A percentile compares a stretch with the other conserved stretches of the same genome.
phyloP scores from a whole-genome alignment of 2,113 vertebrate genomes.

The Sapajus apella region DNA sequence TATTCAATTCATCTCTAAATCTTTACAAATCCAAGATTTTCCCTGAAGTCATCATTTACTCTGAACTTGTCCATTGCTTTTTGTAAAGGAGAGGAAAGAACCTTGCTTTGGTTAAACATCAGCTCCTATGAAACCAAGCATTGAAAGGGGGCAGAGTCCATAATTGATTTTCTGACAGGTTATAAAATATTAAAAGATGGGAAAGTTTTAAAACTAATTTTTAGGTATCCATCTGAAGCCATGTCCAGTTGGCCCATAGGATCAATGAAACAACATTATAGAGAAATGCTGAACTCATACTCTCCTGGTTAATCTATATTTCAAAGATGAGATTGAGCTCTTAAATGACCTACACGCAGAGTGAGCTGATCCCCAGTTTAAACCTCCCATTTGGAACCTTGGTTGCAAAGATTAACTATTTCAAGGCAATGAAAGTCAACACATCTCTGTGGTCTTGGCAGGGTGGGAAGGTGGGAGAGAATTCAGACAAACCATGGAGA shows the following conservation, averaged over 20 bases:
- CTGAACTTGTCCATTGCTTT: conserved; percentile 72
- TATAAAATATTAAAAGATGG: conserved; percentile 83
- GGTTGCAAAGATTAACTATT: conserved; percentile 84
- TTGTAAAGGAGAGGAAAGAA: conserved; percentile 65
- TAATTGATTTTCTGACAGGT: conserved; percentile 81
- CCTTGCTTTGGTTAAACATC: conserved; percentile 65
- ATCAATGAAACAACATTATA: conserved; percentile 86
- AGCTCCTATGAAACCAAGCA: conserved; percentile 56
- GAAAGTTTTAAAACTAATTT: conserved; percentile 85
- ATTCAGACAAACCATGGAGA: not conserved
- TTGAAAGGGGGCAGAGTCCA: conserved; percentile 75
- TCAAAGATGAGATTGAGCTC: conserved; percentile 83
- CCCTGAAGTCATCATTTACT: conserved; percentile 77
- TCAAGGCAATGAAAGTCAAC: conserved; percentile 78
- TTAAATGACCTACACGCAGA: conserved; percentile 83
- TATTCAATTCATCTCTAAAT: conserved; percentile 77
- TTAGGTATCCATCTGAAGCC: conserved; percentile 76
- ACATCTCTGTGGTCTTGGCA: conserved; percentile 71
- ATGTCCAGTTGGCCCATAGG: conserved; percentile 74
- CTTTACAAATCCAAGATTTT: conserved; percentile 82
- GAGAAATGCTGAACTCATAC: conserved; percentile 86
- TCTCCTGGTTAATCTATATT: conserved; percentile 85
- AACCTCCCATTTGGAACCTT: conserved; percentile 80
- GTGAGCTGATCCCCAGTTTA: conserved; percentile 81
- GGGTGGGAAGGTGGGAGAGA: not conserved